A percentile compares a stretch with the other conserved stretches of the same genome.
Conservation (phyloP, 2,888 invertebrate genomes). For the Cheilosia impressa region DNA sequence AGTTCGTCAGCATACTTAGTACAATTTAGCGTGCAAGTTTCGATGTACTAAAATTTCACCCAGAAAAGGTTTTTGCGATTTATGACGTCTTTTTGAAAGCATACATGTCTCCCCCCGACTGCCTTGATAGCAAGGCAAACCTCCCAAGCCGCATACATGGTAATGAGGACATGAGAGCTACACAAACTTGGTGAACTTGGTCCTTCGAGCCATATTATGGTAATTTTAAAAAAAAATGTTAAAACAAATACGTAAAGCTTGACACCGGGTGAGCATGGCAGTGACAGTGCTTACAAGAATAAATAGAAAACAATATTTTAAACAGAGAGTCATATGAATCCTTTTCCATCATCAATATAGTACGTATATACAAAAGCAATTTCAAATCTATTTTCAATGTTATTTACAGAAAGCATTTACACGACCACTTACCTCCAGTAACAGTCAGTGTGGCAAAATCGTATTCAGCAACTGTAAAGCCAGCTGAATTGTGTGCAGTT, state of each 20-base stretch:
- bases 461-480: conserved; percentile 97
- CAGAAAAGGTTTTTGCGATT: too few species aligned
- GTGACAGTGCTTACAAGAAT: conserved; percentile 28
- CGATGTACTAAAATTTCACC: too few species aligned
- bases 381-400: conserved; percentile 65
- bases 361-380: conserved; percentile 83
- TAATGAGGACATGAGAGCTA: too few species aligned
- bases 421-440: conserved; percentile 90
- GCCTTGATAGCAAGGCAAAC: too few species aligned
- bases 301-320: neutral
- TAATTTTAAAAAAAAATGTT: too few species aligned
- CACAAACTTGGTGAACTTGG: too few species aligned
- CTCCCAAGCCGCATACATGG: too few species aligned
- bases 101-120: too few species aligned
- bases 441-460: conserved; percentile 97
- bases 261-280: neutral
- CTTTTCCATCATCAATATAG: conserved; percentile 72
- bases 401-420: conserved; percentile 47
- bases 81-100: too few species aligned
- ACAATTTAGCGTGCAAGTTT: too few species aligned
- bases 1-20: too few species aligned
- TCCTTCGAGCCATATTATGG: too few species aligned
- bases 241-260: neutral
- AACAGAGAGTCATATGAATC: conserved; percentile 53
- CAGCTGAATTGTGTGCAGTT: conserved; percentile 97